phyloP scores from a whole-genome alignment of 2,888 invertebrate genomes.

The Unio pictorum region DNA sequence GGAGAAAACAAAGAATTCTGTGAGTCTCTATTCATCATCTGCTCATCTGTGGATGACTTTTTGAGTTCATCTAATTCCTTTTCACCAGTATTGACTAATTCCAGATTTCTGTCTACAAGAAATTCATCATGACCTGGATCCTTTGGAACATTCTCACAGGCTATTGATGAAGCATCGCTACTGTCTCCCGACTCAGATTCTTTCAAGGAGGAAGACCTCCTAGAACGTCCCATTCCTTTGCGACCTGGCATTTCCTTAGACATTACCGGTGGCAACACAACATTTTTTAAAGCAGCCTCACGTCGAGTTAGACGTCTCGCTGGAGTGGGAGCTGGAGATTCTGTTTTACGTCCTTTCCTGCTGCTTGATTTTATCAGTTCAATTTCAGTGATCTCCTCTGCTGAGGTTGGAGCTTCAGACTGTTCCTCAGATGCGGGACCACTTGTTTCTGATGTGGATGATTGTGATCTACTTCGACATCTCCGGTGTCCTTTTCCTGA shows the following conservation, averaged over 20 bases:
- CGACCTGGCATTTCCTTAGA: conserved; percentile 28
- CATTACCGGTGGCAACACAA: conserved; percentile 34
- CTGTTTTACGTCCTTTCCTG: neutral
- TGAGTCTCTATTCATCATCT: too few relatives aligned
- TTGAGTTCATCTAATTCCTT: too few relatives aligned
- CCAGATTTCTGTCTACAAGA: too few relatives aligned
- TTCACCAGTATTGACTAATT: too few relatives aligned
- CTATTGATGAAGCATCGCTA: neutral
- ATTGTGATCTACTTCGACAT: too few relatives aligned
- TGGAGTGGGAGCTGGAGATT: neutral
- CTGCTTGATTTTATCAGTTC: neutral
- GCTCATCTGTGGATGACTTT: too few relatives aligned
- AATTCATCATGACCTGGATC: neutral
- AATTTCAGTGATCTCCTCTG: neutral
- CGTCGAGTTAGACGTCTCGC: conserved; percentile 22
- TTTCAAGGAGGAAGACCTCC: conserved; percentile 5
- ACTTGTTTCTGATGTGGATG: neutral
- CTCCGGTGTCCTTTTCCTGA: too few relatives aligned
- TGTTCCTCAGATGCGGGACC: neutral
- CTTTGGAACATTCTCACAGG: conserved; percentile 2
- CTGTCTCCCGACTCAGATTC: neutral
- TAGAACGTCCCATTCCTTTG: neutral
- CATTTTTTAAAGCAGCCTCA: conserved; percentile 25
- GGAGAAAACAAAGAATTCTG: too few relatives aligned
- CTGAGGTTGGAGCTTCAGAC: neutral